These are phyloP conservation scores for Aldrovandia affinis DNA, from an alignment of 2,797 vertebrate species.

Conservation along the genomic window DNA sequence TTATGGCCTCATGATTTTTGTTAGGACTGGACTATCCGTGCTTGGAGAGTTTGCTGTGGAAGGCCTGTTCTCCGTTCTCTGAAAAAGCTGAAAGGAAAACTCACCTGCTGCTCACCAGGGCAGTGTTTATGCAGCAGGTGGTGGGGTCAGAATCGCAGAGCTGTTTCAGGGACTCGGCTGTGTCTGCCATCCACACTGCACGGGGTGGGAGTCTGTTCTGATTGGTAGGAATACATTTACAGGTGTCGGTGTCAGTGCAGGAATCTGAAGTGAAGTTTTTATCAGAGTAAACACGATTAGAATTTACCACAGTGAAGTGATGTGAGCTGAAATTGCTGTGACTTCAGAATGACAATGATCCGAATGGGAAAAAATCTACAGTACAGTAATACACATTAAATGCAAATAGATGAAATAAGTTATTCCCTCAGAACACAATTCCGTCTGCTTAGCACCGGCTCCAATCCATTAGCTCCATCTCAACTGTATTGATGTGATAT, in stretches of 20 bases:
- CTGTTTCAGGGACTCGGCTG: neutral
- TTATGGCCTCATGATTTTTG: neutral
- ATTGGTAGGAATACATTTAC: neutral
- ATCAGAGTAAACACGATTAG: neutral
- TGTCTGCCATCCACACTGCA: neutral
- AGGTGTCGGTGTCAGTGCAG: neutral
- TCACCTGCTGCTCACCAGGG: neutral
- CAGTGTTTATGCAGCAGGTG: neutral
- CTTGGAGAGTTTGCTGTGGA: neutral
- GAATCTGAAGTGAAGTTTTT: constrained; percentile 15
- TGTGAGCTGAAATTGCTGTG: neutral
- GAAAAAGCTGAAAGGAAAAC: neutral
- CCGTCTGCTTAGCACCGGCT: neutral
- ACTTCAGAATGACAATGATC: constrained; percentile 1
- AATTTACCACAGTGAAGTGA: constrained; percentile 12
- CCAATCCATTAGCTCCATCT: neutral
- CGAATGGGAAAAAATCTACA: neutral
- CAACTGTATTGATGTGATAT: constrained; percentile 58
- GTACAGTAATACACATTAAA: neutral
- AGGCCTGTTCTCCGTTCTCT: neutral
- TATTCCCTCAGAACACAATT: neutral
- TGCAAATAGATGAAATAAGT: neutral
- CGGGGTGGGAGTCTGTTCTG: neutral
- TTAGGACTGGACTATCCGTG: neutral
- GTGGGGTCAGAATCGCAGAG: neutral